Conservation (phyloP, 1,140 invertebrate species). For the Cotesia glomerata region DNA sequence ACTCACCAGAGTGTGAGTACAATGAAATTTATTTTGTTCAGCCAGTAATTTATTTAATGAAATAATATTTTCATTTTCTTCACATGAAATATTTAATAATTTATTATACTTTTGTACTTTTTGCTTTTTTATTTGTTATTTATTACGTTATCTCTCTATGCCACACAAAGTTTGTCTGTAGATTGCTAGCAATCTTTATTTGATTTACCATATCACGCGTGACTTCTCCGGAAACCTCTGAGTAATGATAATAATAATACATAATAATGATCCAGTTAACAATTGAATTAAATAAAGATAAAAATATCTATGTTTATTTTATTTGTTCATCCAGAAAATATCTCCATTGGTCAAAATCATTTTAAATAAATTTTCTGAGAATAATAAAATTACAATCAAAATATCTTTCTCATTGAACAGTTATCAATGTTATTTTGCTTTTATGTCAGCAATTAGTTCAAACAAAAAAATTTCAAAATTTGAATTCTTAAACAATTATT, state of each 20-base stretch:
- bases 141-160: neutral
- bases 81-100: neutral
- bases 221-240: constrained; percentile 1
- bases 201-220: constrained; percentile 17
- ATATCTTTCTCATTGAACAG: neutral
- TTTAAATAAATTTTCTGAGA: neutral
- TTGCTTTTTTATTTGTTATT: neutral
- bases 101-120: neutral
- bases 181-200: constrained; percentile 20
- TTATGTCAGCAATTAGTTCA: neutral
- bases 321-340: no score
- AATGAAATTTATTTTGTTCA: neutral
- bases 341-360: no score
- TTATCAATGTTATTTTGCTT: neutral
- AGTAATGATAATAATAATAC: neutral
- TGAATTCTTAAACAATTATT: no score
- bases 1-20: neutral
- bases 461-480: no score
- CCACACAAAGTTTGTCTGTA: neutral
- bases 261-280: neutral
- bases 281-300: neutral
- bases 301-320: neutral
- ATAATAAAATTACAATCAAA: neutral
- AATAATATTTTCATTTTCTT: neutral
- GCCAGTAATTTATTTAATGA: neutral